phyloP scores from a whole-genome alignment of 2,113 vertebrate species.

The Piaya cayana region DNA sequence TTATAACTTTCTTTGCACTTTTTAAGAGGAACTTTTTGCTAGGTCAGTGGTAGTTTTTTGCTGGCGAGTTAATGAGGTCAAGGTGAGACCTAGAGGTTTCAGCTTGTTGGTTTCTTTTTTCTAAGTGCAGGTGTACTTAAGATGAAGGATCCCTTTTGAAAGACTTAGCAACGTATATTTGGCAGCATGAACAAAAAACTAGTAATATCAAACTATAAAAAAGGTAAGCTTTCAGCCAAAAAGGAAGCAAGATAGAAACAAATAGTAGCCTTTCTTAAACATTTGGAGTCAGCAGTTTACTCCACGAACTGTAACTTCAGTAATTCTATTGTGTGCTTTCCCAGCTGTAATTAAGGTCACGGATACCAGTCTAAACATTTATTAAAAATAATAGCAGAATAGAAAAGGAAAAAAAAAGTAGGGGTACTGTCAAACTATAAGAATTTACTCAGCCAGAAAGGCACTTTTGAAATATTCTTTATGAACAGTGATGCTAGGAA shows the following conservation, averaged over 20 bases:
- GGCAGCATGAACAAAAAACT: background rate
- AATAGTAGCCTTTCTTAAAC: background rate
- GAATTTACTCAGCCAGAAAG: background rate
- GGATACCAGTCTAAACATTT: background rate
- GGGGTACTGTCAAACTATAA: background rate
- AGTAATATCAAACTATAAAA: background rate
- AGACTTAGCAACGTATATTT: background rate
- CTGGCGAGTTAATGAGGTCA: background rate
- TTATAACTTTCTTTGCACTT: background rate
- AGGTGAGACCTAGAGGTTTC: background rate
- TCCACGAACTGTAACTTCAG: background rate
- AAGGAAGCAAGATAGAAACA: background rate
- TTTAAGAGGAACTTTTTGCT: background rate
- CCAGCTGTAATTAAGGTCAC: background rate
- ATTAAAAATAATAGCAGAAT: background rate
- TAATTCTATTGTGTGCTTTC: background rate
- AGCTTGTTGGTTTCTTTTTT: background rate
- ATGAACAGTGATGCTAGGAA: background rate
- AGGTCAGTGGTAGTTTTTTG: background rate
- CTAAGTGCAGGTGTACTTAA: background rate
- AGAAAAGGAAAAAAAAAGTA: background rate
- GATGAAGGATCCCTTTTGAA: background rate
- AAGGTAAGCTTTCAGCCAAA: background rate
- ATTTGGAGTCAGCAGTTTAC: background rate
- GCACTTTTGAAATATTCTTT: background rate